Conservation (phyloP, 92 coral and sea anemone species). For the Phenganax stokvisi region DNA sequence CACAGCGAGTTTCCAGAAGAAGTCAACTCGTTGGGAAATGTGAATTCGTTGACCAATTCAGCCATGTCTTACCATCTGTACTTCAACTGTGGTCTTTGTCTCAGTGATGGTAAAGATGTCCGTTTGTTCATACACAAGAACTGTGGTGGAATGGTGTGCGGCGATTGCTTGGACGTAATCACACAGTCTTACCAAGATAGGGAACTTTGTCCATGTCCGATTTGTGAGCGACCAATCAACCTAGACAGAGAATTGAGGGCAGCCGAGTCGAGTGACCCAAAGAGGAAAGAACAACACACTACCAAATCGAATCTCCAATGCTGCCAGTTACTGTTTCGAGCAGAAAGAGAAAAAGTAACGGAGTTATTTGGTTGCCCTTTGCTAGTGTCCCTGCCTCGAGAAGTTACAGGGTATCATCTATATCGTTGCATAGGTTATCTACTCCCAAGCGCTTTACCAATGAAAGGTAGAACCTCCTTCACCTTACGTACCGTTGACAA, state of each 20-base stretch:
- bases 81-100: slow-evolving; percentile 39
- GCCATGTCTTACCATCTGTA: slow-evolving; percentile 18
- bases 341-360: not conserved
- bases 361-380: slow-evolving; percentile 26
- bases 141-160: slow-evolving; percentile 36
- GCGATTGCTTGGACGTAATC: slow-evolving; percentile 35
- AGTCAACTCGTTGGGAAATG: not conserved
- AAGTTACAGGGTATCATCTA: slow-evolving; percentile 18
- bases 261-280: not conserved
- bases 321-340: slow-evolving; percentile 25
- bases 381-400: slow-evolving; percentile 3
- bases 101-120: slow-evolving; percentile 22
- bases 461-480: slow-evolving; percentile 30
- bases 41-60: not conserved
- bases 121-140: slow-evolving; percentile 27
- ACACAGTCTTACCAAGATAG: slow-evolving; percentile 17
- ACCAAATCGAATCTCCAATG: slow-evolving; percentile 4
- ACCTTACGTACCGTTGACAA: slow-evolving; percentile 26
- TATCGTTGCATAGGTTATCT: slow-evolving; percentile 29
- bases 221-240: slow-evolving; percentile 35
- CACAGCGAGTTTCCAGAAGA: not conserved
- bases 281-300: not conserved
- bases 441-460: slow-evolving; percentile 25
- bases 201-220: slow-evolving; percentile 33
- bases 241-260: slow-evolving; percentile 19